Evolutionary conservation across 2,113 vertebrate genomes (phyloP), one percentile per base, ranked within the genome.

Genomic region (Psammodynastes pulverulentus): DNA sequence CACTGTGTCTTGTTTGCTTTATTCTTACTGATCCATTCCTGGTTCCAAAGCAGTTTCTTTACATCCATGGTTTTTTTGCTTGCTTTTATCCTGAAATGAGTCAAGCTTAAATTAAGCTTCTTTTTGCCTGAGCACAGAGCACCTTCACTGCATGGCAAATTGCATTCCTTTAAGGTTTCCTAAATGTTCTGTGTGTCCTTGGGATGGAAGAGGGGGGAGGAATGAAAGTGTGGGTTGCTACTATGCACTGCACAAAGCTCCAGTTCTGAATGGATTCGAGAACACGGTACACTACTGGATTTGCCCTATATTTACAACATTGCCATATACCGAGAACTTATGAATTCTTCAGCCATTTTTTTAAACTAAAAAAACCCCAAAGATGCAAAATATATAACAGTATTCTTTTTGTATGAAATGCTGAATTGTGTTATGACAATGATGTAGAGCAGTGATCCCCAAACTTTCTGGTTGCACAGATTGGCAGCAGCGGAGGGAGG

Each of bases 141-240:
- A 95, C 93, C 49, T 49, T 72, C 67, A 53, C 84, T 89, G 94
- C 94, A 94, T 94, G 95, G 93, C 93, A 94, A 86, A 94, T 1
- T 4, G 93, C 92, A 94, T 43, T 93, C 93, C 58, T 24, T 72
- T 93, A 92, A 94, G 93, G 51, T n/a, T 94, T 26, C 34, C 45
- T 84, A 94, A 95, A 93, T 93, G 91, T 21, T 84, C 58, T 93
- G 53, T 85, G 53, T 87, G 39, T 92, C 45, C 89, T 12, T 93
- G 52, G 12, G 29, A 58, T 26, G 58, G 87, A 56, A 62, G 84
- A 89, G 26, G 67, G 58, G 52, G 88, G 89, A 34, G 90, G 34
- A 92, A 39, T 1, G 5, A 87, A 67, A 53, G 84, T 91, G 89
- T 85, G 88, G 88, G 26, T 85, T 0, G 0, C 89, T 45, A 85